Evolutionary conservation across 2,113 vertebrate species (phyloP).

Genomic region (Taxidea taxus): DNA sequence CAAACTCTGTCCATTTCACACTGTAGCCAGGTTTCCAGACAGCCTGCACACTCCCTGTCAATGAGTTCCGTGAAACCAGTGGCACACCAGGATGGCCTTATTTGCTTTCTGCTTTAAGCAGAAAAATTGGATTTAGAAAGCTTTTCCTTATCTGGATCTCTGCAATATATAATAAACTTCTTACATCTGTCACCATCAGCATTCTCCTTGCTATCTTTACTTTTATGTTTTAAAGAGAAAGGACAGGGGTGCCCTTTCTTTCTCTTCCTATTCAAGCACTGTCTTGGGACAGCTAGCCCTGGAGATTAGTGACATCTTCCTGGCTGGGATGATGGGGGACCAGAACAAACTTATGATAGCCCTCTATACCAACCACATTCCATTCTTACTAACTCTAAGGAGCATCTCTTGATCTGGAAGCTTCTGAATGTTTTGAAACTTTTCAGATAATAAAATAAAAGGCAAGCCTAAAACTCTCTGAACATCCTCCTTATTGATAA

Average conservation of each 20-base stretch:
- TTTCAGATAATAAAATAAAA: constrained; percentile 49
- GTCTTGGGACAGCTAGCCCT: constrained; percentile 38
- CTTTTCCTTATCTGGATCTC: constrained; percentile 76
- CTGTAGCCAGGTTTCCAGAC: neutral
- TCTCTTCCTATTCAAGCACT: constrained; percentile 44
- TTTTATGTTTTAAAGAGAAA: constrained; percentile 69
- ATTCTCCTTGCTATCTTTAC: constrained; percentile 59
- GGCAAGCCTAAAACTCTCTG: neutral
- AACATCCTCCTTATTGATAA: neutral
- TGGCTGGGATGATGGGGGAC: constrained; percentile 39
- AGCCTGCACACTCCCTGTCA: constrained; percentile 28
- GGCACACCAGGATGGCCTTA: constrained; percentile 52
- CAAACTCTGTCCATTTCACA: neutral
- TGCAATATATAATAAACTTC: constrained; percentile 73
- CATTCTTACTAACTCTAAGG: constrained; percentile 48
- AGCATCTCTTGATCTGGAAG: constrained; percentile 32
- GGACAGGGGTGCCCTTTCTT: constrained; percentile 49
- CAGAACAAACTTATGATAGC: constrained; percentile 69
- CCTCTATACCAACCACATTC: constrained; percentile 38
- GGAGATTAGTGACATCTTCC: constrained; percentile 58
- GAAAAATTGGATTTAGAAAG: constrained; percentile 76
- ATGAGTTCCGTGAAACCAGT: neutral
- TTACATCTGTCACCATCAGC: constrained; percentile 75
- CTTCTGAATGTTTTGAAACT: constrained; percentile 40
- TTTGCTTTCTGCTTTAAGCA: constrained; percentile 71